Evolutionary conservation across 2,797 vertebrate species (phyloP), one percentile per base, ranked within the genome.

Genomic region (Numenius phaeopus): DNA sequence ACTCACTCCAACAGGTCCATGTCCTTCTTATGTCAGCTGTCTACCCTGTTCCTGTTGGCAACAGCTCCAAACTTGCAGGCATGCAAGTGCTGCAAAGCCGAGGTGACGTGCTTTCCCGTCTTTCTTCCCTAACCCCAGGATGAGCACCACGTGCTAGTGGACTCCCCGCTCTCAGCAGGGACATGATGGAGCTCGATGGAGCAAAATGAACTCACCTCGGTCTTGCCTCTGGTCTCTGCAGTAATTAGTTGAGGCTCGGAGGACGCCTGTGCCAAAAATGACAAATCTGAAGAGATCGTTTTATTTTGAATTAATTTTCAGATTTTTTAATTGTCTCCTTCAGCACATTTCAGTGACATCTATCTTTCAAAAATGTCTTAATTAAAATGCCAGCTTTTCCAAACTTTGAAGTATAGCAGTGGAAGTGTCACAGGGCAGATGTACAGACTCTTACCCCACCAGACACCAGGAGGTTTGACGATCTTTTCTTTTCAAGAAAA

Each of bases 281-380:
- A 70, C 6, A 57, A n/a, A 49, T 77, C 50, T 87, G 52, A 93
- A 71, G 13, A 77, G 66, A 61, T 57, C 14, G 4, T 83, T 94
- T 66, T 73, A 88, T 95, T 97, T 70, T 84, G 39, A 82, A 85
- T 90, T 90, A 52, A 80, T 94, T 92, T 82, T 71, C 80, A 92
- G 59, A 27, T 70, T 85, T 83, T 89, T 93, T 76, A 87, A 81
- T 87, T 77, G 73, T 82, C 47, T 92, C 77, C 52, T 95, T 87
- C 80, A 79, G 76, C 66, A 65, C 11, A 23, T 59, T 86, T 82
- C 54, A 79, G 59, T 86, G 87, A 64, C 55, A 84, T 32, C 32
- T 42, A 10, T 78, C n/a, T 87, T 94, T 83, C 27, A 21, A 44
- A 80, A 84, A 88, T 37, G 37, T 66, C 81, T 92, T 90, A 49